These are phyloP conservation scores for Galemys pyrenaicus DNA, from an alignment of 2,113 vertebrate genomes.

Conservation along the genomic window DNA sequence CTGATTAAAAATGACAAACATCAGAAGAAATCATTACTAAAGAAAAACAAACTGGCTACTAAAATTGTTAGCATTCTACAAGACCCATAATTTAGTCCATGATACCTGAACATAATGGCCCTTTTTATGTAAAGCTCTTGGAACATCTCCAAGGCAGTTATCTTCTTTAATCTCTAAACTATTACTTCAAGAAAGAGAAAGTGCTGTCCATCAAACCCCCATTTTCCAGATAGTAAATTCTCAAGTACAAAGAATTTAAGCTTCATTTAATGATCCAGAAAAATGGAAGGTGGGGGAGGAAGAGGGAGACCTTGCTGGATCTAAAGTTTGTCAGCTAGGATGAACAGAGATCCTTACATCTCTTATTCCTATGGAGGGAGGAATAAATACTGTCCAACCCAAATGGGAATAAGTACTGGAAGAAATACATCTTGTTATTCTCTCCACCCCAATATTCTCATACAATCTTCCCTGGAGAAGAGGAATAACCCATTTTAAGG, in stretches of 20 bases:
- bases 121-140: conserved; percentile 48
- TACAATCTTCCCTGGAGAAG: background rate
- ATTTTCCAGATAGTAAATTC: conserved; percentile 68
- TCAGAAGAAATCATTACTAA: conserved; percentile 24
- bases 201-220: conserved; percentile 27
- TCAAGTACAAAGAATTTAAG: conserved; percentile 44
- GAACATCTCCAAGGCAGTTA: conserved; percentile 43
- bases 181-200: background rate
- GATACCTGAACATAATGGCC: conserved; percentile 10
- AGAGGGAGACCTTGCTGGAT: background rate
- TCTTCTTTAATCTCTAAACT: conserved; percentile 45
- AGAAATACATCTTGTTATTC: background rate
- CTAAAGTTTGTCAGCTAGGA: background rate
- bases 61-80: conserved; percentile 10
- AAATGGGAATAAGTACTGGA: background rate
- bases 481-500: background rate
- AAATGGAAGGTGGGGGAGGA: background rate
- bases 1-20: conserved; percentile 55
- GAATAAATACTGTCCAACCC: fast-evolving
- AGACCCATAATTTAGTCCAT: conserved; percentile 31
- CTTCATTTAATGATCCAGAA: conserved; percentile 53
- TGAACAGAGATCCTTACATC: background rate
- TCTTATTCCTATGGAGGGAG: background rate
- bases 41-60: conserved; percentile 30
- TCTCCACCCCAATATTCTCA: background rate